Base-by-base conservation (phyloP, 2,113 vertebrate species). In the Macrotus californicus region DNA sequence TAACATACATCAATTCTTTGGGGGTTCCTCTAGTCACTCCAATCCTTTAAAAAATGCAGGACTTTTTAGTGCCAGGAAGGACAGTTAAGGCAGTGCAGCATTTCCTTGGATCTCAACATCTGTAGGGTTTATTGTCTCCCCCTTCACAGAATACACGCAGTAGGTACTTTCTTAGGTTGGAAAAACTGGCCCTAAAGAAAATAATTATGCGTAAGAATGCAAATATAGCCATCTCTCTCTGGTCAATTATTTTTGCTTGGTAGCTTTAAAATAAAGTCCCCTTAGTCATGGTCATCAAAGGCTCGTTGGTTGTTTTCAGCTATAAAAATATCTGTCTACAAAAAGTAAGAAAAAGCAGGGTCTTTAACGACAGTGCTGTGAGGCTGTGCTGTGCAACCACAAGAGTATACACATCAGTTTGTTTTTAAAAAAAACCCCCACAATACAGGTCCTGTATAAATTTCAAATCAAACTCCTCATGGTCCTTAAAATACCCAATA, bases 121-220 rank as follows among this genome's bases (percentile, higher is more conserved):
- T 56, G 54, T 22, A 56, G 54, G 22, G 21, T 56, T 56, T 24
- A 56, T 10, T 56, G 54, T 56, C 21, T 56, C 22, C 54, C 54
- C 54, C 54, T 56, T 56, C 21, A 91, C 69, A 94, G 73, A 61
- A 84, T 46, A 61, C 66, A 54, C 5, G 12, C 14, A 11, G 77
- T 56, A 93, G 80, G 83, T 13, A 59, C 89, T 87, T 85, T 85
- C 82, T 95, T 70, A 90, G 92, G 79, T 64, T 70, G 43, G 89
- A 96, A 80, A 43, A 80, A 36, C 41, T 79, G 69, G 89, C 89
- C 96, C 95, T 95, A 96, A 96, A 97, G 91, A 88, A 75, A 64
- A 50, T 16, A 54, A 43, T 85, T 79, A 90, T 73, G 89, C 34
- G 64, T 70, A 92, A 67, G 61, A 90, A 87, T 59, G 7, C 21